These are phyloP conservation scores for Proteles cristata DNA, from an alignment of 2,113 vertebrate species.

Conservation along the genomic window DNA sequence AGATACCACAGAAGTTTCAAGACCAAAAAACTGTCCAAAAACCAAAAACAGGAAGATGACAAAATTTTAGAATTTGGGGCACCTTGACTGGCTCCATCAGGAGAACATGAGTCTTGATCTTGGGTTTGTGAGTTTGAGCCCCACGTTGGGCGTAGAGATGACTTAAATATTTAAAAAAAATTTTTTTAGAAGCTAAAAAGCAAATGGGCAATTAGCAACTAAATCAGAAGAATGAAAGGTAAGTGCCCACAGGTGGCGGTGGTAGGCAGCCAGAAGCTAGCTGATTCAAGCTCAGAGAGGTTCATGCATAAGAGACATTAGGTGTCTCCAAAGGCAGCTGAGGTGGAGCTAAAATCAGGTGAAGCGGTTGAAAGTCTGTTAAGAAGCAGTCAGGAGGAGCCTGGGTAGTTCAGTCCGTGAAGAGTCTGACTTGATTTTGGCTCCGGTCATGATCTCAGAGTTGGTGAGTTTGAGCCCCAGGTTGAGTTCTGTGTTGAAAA, in stretches of 20 bases:
- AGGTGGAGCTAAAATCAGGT: neutral
- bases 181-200: neutral
- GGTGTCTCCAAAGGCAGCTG: no score
- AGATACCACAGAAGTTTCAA: neutral
- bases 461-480: no score
- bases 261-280: neutral
- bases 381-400: neutral
- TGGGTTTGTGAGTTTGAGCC: no score
- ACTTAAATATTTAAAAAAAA: no score
- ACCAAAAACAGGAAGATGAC: neutral
- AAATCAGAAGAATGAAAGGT: neutral
- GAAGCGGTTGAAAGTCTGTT: neutral
- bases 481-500: no score
- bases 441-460: no score
- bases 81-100: no score
- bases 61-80: neutral
- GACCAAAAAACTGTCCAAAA: neutral
- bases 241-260: no score
- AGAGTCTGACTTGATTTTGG: no score
- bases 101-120: no score
- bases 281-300: neutral
- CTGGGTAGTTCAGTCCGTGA: no score
- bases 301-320: neutral
- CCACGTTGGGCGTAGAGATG: no score
- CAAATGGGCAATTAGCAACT: neutral